Evolutionary conservation across 1,140 invertebrate species (phyloP), one percentile per base, ranked within the genome.

Genomic region (Zaprionus taronus): DNA sequence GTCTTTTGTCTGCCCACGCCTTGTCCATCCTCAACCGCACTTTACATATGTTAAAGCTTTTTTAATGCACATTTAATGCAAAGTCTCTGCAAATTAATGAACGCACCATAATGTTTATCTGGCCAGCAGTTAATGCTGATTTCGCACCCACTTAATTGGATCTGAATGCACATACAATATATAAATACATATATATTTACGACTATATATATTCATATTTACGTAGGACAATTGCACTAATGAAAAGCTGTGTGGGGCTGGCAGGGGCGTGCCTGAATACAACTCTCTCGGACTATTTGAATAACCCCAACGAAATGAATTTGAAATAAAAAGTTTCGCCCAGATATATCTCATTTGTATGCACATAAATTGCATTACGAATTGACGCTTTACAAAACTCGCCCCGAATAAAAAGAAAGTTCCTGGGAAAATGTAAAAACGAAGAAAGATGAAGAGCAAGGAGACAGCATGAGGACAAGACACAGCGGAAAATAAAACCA

Each of bases 321-420:
- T 75, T 70, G 66, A 61, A 49, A 34, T 61, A 64, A 74, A 73
- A 75, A 41, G 60, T 70, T 64, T 69, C 56, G 44, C 34, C 26
- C 62, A 56, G 57, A 62, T 55, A 57, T 38, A 24, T 38, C 71
- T 70, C 74, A 73, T 79, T 79, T 79, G 74, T 77, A 79, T 79
- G 77, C 77, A 79, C 77, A 79, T 79, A 79, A 77, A 77, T 79
- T 79, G 67, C 74, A 79, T 72, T 61, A 73, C 65, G 74, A 72
- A 77, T 77, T 79, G 77, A 77, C 63, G 63, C 56, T 73, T 61
- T 53, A 58, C 47, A 51, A 38, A 53, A 28, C 34, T 7, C 20
- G 4, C 38, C 6, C n/a, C 22, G 1, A 58, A 65, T 57, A 71
- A 41, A 36, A 53, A 17, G 28, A 55, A 41, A 31, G 20, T 20